Percentiles rank a stretch among this genome's conserved stretches.
phyloP scores from a whole-genome alignment of 2,797 vertebrate species.

The Fundulus diaphanus region DNA sequence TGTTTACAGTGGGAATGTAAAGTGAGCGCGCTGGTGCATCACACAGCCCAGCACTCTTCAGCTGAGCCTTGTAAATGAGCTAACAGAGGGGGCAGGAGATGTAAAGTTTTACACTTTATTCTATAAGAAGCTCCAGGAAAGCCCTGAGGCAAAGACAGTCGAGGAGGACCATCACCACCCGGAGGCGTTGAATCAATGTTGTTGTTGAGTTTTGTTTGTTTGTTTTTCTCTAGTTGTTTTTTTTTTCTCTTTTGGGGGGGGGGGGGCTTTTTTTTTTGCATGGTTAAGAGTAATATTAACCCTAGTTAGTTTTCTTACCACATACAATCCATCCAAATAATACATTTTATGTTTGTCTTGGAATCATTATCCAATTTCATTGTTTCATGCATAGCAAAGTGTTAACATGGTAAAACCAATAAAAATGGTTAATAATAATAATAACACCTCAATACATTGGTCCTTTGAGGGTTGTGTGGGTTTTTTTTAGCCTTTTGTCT shows the following conservation, averaged over 20 bases:
- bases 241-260: too few relatives aligned
- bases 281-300: neutral
- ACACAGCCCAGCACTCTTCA: conserved; percentile 80
- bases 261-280: neutral
- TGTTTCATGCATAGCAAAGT: neutral
- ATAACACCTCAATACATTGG: too few relatives aligned
- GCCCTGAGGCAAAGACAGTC: conserved; percentile 23
- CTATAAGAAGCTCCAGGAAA: conserved; percentile 55
- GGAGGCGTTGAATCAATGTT: neutral
- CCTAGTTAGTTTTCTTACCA: neutral
- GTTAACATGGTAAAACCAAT: neutral
- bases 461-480: neutral
- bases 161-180: conserved; percentile 12
- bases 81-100: conserved; percentile 61
- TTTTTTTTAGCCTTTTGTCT: neutral
- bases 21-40: conserved; percentile 80
- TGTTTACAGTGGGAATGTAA: conserved; percentile 86
- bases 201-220: neutral
- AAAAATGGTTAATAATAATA: neutral
- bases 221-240: neutral
- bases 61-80: conserved; percentile 82
- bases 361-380: neutral
- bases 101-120: conserved; percentile 73
- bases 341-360: neutral
- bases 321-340: neutral